Percentiles rank a stretch among this genome's conserved stretches.
Evolutionary conservation across 2,888 invertebrate species (phyloP).

Genomic region (Protophormia terraenovae): DNA sequence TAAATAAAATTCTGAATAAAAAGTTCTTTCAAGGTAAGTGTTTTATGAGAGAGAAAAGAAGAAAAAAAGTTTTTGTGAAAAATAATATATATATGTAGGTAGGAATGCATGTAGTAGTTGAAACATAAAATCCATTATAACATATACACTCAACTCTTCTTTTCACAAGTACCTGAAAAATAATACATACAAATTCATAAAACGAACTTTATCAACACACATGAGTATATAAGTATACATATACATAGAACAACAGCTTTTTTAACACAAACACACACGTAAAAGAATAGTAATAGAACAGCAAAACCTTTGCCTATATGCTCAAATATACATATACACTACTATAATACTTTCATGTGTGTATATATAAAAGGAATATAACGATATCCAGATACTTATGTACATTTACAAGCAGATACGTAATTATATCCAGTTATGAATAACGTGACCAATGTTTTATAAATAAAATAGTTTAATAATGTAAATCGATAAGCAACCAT

Average conservation of each 20-base stretch:
- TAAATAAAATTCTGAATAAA: constrained; percentile 18
- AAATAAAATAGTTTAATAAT: too few relatives aligned
- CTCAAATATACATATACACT: neutral
- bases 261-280: neutral
- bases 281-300: neutral
- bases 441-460: constrained; percentile 24
- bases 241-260: too few relatives aligned
- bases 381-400: neutral
- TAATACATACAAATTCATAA: neutral
- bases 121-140: constrained; percentile 4
- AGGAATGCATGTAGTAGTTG: neutral
- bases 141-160: constrained; percentile 43
- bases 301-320: neutral
- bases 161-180: constrained; percentile 28
- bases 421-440: neutral
- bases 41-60: constrained; percentile 11
- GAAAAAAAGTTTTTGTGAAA: neutral
- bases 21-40: constrained; percentile 54
- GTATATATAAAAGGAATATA: too few relatives aligned
- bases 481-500: too few relatives aligned
- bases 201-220: neutral
- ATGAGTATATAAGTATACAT: neutral
- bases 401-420: too few relatives aligned
- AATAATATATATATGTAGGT: neutral
- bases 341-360: neutral